These are phyloP conservation scores for Arothron firmamentum DNA, from an alignment of 2,113 vertebrate genomes.

Conservation along the genomic window DNA sequence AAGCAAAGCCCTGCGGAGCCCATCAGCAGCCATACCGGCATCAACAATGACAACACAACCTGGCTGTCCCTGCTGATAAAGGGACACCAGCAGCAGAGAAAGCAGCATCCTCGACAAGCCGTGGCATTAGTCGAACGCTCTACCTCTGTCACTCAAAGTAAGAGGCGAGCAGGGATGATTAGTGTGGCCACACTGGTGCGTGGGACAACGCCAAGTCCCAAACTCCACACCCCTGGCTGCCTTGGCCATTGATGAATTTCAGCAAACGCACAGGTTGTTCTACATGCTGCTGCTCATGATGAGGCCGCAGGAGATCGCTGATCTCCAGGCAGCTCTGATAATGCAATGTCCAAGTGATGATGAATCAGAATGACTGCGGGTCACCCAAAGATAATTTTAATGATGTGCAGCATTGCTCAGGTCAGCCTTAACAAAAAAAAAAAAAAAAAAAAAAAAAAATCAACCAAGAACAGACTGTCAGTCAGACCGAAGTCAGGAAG, in stretches of 20 bases:
- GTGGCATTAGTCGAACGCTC: constrained; percentile 37
- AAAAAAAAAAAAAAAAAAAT: constrained; percentile 2
- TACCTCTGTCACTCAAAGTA: constrained; percentile 60
- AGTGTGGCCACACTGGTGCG: constrained; percentile 42
- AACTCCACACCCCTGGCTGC: constrained; percentile 53
- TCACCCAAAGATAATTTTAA: constrained; percentile 40
- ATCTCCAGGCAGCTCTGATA: constrained; percentile 69
- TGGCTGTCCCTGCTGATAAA: constrained; percentile 59
- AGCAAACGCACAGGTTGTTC: constrained; percentile 34
- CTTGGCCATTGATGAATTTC: constrained; percentile 55
- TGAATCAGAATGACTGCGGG: constrained; percentile 34
- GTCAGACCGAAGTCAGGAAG: constrained; percentile 15
- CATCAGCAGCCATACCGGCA: constrained; percentile 35
- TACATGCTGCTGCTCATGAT: constrained; percentile 48
- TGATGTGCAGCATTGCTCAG: constrained; percentile 53
- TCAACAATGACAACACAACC: constrained; percentile 45
- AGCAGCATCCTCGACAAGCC: constrained; percentile 44
- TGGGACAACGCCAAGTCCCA: constrained; percentile 44
- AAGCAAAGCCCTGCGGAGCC: constrained; percentile 42
- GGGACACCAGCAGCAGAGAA: constrained; percentile 32
- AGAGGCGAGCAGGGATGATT: constrained; percentile 53
- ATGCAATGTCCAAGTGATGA: constrained; percentile 52
- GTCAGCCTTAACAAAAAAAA: constrained; percentile 43
- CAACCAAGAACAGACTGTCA: constrained; percentile 30
- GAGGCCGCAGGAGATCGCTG: constrained; percentile 54